phyloP scores from a whole-genome alignment of 2,113 vertebrate genomes.

The Nothobranchius kuhntae region DNA sequence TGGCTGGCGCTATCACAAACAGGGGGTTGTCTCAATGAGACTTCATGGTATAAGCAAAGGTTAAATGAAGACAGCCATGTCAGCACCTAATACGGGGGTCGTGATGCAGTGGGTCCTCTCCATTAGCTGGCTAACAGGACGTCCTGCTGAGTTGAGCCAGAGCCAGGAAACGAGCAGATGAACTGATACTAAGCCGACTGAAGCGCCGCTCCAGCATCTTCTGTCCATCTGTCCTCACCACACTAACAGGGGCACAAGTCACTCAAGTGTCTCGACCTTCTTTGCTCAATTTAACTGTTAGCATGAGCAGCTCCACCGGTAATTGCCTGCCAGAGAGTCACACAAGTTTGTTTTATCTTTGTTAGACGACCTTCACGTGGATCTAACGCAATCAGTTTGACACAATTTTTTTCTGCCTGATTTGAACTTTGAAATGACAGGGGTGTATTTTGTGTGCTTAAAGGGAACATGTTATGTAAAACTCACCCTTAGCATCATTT shows the following conservation, averaged over 20 bases:
- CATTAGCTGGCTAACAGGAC: constrained; percentile 59
- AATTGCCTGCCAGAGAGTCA: constrained; percentile 44
- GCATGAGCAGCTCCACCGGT: constrained; percentile 32
- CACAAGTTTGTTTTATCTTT: constrained; percentile 32
- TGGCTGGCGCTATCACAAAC: constrained; percentile 37
- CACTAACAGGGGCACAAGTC: constrained; percentile 49
- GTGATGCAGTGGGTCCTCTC: constrained; percentile 45
- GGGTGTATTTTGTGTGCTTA: too few relatives aligned
- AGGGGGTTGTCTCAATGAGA: constrained; percentile 45
- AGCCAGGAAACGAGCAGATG: constrained; percentile 66
- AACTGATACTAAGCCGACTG: constrained; percentile 66
- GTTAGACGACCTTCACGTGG: constrained; percentile 2
- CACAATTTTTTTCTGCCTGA: not conserved
- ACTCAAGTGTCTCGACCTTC: constrained; percentile 56
- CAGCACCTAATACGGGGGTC: constrained; percentile 56
- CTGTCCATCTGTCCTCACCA: constrained; percentile 70
- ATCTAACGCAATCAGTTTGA: not conserved
- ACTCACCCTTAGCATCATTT: too few relatives aligned
- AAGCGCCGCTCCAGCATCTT: constrained; percentile 66
- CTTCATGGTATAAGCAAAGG: constrained; percentile 64
- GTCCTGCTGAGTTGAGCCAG: constrained; percentile 58
- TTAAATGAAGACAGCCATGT: constrained; percentile 74
- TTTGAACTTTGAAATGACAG: too few relatives aligned
- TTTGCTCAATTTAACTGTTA: constrained; percentile 58
- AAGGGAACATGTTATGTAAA: too few relatives aligned